phyloP scores from a whole-genome alignment of 1,140 invertebrate genomes.

The Drosophila erecta region DNA sequence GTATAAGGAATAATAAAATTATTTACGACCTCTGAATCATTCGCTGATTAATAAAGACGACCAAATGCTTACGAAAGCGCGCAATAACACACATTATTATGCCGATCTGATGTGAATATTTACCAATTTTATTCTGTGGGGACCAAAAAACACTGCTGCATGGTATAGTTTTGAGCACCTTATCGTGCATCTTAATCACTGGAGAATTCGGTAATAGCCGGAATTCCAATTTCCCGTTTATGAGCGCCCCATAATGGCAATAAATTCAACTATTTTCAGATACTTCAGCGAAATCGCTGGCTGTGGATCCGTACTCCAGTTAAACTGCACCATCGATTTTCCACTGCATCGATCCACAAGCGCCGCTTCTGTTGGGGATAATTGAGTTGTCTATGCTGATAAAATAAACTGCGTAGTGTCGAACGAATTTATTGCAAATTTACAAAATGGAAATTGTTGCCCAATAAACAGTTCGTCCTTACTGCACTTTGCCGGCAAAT shows the following conservation, averaged over 20 bases:
- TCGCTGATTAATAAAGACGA: not conserved
- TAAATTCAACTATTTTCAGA: not conserved
- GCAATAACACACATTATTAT: not conserved
- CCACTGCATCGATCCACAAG: not conserved
- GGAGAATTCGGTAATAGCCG: not conserved
- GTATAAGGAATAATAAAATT: not conserved
- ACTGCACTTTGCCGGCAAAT: constrained; percentile 46
- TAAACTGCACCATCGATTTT: not conserved
- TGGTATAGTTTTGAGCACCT: not conserved
- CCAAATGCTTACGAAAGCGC: not conserved
- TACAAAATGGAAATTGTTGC: constrained; percentile 62
- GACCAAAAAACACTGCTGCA: not conserved
- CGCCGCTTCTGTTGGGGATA: constrained; percentile 15
- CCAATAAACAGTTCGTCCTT: constrained; percentile 34
- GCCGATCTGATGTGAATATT: not conserved
- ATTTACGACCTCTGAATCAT: not conserved
- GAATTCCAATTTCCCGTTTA: not conserved
- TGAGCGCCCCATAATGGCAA: not conserved
- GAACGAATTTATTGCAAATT: constrained; percentile 61
- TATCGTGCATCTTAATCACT: not conserved
- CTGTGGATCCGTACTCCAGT: not conserved
- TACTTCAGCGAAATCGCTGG: not conserved
- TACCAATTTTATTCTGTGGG: not conserved
- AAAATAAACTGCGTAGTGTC: constrained; percentile 58
- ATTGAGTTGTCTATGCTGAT: constrained; percentile 56